Conservation (phyloP, 2,888 invertebrate species). For the Lymantria dispar region DNA sequence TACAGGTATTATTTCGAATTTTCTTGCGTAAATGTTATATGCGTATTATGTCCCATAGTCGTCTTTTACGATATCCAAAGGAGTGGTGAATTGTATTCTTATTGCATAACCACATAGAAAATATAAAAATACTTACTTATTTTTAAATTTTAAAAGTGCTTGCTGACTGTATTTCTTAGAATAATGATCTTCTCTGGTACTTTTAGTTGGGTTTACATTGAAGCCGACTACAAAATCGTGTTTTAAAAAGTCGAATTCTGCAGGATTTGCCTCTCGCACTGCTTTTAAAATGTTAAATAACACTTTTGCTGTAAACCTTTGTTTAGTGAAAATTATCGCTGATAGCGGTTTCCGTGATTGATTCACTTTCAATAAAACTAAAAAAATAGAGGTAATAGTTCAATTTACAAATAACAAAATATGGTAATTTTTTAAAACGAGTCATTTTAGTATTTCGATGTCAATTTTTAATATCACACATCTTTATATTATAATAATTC, state of each 20-base stretch:
- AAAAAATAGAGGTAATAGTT: slow-evolving; percentile 15
- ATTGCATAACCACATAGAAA: too few species aligned
- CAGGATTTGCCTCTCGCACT: slow-evolving; percentile 62
- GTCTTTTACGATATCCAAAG: too few species aligned
- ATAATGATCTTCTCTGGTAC: slow-evolving; percentile 79
- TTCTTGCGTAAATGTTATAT: too few species aligned
- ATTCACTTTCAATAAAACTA: slow-evolving; percentile 53
- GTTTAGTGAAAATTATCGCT: slow-evolving; percentile 87
- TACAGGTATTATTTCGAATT: too few species aligned
- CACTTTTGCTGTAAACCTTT: slow-evolving; percentile 89
- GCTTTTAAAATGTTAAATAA: slow-evolving; percentile 86
- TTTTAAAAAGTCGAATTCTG: slow-evolving; percentile 80
- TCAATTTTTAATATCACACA: too few species aligned
- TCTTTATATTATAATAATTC: too few species aligned
- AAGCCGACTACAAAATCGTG: slow-evolving; percentile 89
- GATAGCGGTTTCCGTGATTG: slow-evolving; percentile 76
- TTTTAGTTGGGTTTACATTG: slow-evolving; percentile 80
- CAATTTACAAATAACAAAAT: too few species aligned
- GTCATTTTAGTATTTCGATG: too few species aligned
- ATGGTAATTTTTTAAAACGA: too few species aligned
- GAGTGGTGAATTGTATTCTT: too few species aligned
- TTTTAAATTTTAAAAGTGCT: slow-evolving; percentile 71
- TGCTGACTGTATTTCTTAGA: slow-evolving; percentile 80
- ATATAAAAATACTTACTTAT: slow-evolving; percentile 53
- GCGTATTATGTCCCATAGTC: too few species aligned